phyloP scores from a whole-genome alignment of 2,797 vertebrate genomes.

The Falco naumanni region DNA sequence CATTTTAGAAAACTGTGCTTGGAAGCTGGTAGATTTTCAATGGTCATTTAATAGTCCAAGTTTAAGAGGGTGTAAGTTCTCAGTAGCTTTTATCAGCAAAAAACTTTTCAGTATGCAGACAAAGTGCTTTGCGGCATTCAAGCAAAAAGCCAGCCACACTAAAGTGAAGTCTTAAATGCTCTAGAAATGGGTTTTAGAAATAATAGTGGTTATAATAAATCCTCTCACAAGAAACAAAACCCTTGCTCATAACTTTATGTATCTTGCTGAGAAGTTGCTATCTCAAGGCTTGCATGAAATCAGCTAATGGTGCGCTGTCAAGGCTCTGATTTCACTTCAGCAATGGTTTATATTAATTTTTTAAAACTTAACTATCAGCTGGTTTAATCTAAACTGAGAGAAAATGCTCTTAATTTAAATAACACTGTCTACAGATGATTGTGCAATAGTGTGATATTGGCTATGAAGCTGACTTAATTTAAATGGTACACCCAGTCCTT shows the following conservation, averaged over 20 bases:
- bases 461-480: not conserved
- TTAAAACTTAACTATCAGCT: not conserved
- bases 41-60: not conserved
- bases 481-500: not conserved
- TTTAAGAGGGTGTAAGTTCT: not conserved
- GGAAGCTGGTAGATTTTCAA: not conserved
- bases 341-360: not conserved
- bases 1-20: not conserved
- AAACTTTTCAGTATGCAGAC: not conserved
- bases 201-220: not conserved
- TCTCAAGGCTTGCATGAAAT: not conserved
- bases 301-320: not conserved
- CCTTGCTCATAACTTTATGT: not conserved
- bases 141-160: not conserved
- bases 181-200: not conserved
- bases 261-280: not conserved
- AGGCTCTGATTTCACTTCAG: not conserved
- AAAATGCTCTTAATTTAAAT: constrained; percentile 22
- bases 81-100: not conserved
- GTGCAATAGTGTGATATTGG: not conserved
- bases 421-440: not conserved
- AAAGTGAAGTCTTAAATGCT: not conserved
- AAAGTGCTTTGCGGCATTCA: not conserved
- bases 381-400: not conserved
- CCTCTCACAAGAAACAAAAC: not conserved